Conservation (phyloP, 2,797 vertebrate genomes). For the Loris lydekkerianus region DNA sequence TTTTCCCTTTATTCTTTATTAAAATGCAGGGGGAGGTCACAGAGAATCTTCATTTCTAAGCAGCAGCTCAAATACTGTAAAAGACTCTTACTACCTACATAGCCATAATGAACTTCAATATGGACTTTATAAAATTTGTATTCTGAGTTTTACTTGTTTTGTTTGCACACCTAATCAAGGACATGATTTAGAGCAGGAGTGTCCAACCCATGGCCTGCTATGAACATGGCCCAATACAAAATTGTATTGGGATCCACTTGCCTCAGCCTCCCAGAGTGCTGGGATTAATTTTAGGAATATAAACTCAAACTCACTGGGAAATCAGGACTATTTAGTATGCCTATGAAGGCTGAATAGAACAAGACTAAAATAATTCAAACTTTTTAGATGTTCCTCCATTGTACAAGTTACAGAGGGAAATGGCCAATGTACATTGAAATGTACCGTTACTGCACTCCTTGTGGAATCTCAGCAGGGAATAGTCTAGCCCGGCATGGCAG, state of each 20-base stretch:
- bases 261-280: too few relatives aligned
- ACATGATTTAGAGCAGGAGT: neutral
- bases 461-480: neutral
- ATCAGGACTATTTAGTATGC: neutral
- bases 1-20: neutral
- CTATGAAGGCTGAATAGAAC: neutral
- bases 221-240: too few relatives aligned
- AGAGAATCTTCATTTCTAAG: conserved; percentile 27
- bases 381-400: neutral
- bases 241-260: too few relatives aligned
- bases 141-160: conserved; percentile 12
- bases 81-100: neutral
- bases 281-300: neutral
- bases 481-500: neutral
- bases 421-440: too few relatives aligned
- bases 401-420: neutral
- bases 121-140: conserved; percentile 38
- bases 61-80: neutral
- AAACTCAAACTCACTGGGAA: neutral
- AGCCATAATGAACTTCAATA: conserved; percentile 1
- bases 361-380: neutral
- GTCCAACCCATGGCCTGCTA: neutral
- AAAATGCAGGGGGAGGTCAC: neutral
- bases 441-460: neutral
- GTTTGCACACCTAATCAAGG: neutral